A percentile compares a stretch with the other conserved stretches of the same genome.
Evolutionary conservation across 2,113 vertebrate species (phyloP).

Genomic region (Trichomycterus rosablanca): DNA sequence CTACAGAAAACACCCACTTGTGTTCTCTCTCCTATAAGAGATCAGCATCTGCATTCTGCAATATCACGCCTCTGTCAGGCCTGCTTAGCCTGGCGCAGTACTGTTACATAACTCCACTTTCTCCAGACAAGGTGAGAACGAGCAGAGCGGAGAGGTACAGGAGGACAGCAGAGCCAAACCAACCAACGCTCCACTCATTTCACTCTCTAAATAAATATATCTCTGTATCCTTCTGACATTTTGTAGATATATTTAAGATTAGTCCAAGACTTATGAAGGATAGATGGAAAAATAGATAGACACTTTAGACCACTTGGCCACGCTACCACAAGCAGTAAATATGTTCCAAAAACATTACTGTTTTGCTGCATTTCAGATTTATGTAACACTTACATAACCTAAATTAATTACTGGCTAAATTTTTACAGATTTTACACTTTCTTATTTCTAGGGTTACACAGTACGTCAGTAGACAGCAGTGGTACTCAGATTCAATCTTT

Average conservation of each 20-base stretch:
- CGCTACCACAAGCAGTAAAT: no score
- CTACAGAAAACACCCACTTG: conserved; percentile 27
- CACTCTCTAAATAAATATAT: no score
- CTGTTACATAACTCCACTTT: conserved; percentile 56
- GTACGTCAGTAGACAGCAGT: no score
- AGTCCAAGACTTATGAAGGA: no score
- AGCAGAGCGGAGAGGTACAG: conserved; percentile 43
- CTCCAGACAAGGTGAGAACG: conserved; percentile 48
- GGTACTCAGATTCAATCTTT: no score
- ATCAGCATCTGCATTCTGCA: conserved; percentile 48
- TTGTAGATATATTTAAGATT: no score
- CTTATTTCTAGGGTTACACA: no score
- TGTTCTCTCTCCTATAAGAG: conserved; percentile 45
- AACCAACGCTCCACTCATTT: background rate
- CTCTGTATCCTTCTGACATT: no score
- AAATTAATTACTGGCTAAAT: background rate
- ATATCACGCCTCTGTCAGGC: conserved; percentile 53
- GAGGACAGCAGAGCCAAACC: background rate
- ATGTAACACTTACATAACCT: background rate
- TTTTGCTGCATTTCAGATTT: no score
- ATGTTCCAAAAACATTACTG: no score
- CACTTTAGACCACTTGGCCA: no score
- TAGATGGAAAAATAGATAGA: no score
- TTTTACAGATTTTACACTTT: background rate
- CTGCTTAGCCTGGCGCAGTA: conserved; percentile 49